Evolutionary conservation across 2,797 vertebrate species (phyloP), one percentile per base, ranked within the genome.

Genomic region (Chelidonichthys spinosus): DNA sequence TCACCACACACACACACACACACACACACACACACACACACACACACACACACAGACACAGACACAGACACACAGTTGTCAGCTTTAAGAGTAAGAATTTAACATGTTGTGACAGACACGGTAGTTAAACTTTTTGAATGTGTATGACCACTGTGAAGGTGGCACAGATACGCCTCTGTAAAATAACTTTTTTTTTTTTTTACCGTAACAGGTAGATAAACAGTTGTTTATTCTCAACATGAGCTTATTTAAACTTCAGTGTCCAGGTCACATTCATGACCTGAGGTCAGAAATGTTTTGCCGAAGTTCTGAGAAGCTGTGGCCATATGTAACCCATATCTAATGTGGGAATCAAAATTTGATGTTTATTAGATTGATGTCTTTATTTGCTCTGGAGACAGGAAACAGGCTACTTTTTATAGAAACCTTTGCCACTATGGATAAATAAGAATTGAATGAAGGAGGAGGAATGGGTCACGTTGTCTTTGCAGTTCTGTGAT

Each of bases 351-450:
- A 81, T 87, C 83, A 47, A 56, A 79, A 53, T 63, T 53, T 44
- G 44, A 11, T 5, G 6, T 73, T 64, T 66, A 78, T 84, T 76
- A 69, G 59, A 81, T 79, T 72, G 11, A 72, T 81, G 62, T 84
- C 81, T 78, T 46, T 54, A 63, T 76, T 72, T 10, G 14, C 70
- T 56, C 39, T 32, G 18, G 36, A 84, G 53, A 76, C 80, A 79
- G 70, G 81, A 87, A 87, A 80, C 72, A 63, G 69, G 13, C 55
- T 43, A 32, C n/a, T 66, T 75, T 64, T 76, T 54, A 66, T 81
- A 49, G 46, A 78, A 76, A 74, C 35, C 33, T 52, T 61, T 81
- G 47, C 37, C 69, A 65, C 54, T 46, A 15, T 66, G 37, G 60
- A 44, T 32, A 37, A 65, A 62, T 62, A 52, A 53, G 10, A 18